Evolutionary conservation across 2,797 vertebrate species (phyloP), one percentile per base, ranked within the genome.

Genomic region (Notolepis coatsorum): DNA sequence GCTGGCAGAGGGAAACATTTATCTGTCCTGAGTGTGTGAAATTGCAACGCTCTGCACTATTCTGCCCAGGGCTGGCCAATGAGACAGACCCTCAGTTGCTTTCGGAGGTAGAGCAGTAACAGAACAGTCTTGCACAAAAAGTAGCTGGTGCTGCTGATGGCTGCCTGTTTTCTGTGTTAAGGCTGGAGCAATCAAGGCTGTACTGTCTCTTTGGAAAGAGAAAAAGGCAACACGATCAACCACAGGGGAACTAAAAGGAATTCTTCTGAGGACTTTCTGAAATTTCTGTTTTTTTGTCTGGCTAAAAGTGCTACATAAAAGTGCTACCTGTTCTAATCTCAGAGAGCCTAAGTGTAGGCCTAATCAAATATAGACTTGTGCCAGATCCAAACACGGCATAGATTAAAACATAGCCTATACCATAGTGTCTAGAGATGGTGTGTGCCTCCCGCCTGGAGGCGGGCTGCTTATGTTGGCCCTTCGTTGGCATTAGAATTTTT

Each of bases 21-120:
- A 89, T 86, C 73, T 79, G 67, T 86, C 33, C n/a, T 42, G 70
- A 82, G 79, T 62, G 59, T 27, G 33, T 79, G 71, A 79, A 88
- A 84, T 81, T 82, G 81, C 83, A 81, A 65, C 65, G 55, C 78
- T 75, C 73, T 77, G 85, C 84, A 84, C 77, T 72, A 75, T 74
- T 73, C 50, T 65, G 56, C 79, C 69, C 68, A 46, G 45, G 55
- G 59, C 51, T n/a, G 7, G 38, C 24, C 65, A 72, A 67, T 68
- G 65, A 76, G 69, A 84, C 55, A 43, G 61, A 71, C 78, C 57
- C 31, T 65, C 56, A 35, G 28, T 48, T 42, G 74, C 65, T 74
- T 45, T 69, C 70, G 61, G 68, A 77, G 73, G 77, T 65, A 72
- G 74, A 71, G 71, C 66, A 68, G 61, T 53, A 63, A 75, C 48